Conservation (phyloP, 2,113 vertebrate genomes). For the Gallinago media region DNA sequence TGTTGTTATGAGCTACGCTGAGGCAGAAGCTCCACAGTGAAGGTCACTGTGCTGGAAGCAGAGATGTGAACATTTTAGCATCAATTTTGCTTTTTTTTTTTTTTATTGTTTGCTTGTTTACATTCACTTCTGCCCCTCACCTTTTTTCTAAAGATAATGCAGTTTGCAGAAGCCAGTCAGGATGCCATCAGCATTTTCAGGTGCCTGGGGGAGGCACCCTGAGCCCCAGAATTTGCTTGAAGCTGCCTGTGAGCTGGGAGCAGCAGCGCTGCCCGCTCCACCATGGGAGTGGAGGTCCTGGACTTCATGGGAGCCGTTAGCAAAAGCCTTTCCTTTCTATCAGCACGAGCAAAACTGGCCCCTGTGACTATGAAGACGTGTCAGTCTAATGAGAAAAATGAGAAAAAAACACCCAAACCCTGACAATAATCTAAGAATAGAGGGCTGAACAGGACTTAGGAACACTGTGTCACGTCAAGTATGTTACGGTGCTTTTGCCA, state of each 20-base stretch:
- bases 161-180: background rate
- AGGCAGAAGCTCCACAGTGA: conserved; percentile 58
- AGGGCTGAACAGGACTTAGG: background rate
- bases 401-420: background rate
- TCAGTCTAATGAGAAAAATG: background rate
- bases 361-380: background rate
- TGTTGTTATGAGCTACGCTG: conserved; percentile 19
- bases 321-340: background rate
- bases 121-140: background rate
- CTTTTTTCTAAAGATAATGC: background rate
- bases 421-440: background rate
- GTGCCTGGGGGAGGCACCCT: background rate
- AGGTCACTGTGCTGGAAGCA: conserved; percentile 61
- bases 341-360: background rate
- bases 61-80: background rate
- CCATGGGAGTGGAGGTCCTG: fast-evolving
- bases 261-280: background rate
- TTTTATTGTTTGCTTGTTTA: background rate
- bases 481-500: background rate
- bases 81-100: background rate
- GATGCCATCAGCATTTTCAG: background rate
- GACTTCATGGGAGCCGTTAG: background rate
- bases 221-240: background rate
- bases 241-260: background rate
- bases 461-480: background rate